Base-by-base conservation (phyloP, 2,797 vertebrate genomes). In the Melopsittacus undulatus region DNA sequence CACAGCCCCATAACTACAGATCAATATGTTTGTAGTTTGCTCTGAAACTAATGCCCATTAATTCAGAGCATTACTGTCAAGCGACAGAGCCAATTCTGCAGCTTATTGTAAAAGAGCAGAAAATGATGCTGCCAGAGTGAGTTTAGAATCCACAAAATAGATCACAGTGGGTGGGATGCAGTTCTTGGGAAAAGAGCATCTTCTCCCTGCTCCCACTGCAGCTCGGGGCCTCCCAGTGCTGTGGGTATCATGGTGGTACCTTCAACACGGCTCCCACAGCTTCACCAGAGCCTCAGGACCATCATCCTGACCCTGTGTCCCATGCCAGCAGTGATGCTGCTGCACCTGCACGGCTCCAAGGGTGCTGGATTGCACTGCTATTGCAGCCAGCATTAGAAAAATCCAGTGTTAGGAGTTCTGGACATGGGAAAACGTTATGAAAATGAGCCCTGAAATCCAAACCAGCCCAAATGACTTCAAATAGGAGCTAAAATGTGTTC, bases 31-130 rank as follows among this genome's bases (percentile, higher is more conserved):
- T 91, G 83, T 68, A 90, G 91, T 74, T 94, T 80, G 77, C 90
- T 96, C 86, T 95, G 90, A 90, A 94, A 94, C 87, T 91, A 91
- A 92, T 95, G 80, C 91, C 95, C 95, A 75, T 87, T 96, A 96
- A 95, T 95, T 93, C 92, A 63, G 43, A 29, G 90, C 91, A 75
- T 84, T 87, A 85, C 83, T 38, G 80, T 56, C 9, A 13, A 86
- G 94, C 87, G 56, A 30, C 61, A 17, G 92, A 96, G 95, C 86
- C 91, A 93, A 93, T 93, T 94, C 13, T 80, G 90, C 1, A 1
- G 90, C 91, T 95, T n/a, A 61, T 68, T 95, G 88, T 93, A 62
- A 74, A 87, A 66, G 83, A 94, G 94, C 86, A 90, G 88, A 91
- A 92, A 77, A 90, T 1, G 66, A 92, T 70, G 82, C 87, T 92